phyloP scores from a whole-genome alignment of 1,140 invertebrate genomes.

The Araneus ventricosus region DNA sequence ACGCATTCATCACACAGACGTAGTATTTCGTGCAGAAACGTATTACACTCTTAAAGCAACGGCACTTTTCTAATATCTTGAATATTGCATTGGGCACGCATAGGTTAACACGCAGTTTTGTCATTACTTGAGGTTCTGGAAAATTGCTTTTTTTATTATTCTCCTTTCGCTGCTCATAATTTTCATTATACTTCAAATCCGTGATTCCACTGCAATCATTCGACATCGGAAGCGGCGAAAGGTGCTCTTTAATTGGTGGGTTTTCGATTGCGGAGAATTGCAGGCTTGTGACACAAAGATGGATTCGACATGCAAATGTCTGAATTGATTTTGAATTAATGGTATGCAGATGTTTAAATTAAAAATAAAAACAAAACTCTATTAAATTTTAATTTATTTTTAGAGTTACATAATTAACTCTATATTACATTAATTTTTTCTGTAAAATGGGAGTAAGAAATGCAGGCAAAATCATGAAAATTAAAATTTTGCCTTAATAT shows the following conservation, averaged over 20 bases:
- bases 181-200: slow-evolving; percentile 17
- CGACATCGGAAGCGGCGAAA: neutral
- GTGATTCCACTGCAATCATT: neutral
- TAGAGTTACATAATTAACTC: too few relatives aligned
- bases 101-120: slow-evolving; percentile 37
- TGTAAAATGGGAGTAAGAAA: too few relatives aligned
- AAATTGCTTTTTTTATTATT: neutral
- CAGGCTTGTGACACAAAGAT: too few relatives aligned
- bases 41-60: neutral
- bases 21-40: slow-evolving; percentile 27
- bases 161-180: neutral
- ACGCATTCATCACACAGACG: slow-evolving; percentile 27
- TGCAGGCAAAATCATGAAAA: too few relatives aligned
- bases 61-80: slow-evolving; percentile 29
- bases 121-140: neutral
- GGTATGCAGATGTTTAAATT: too few relatives aligned
- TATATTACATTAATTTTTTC: too few relatives aligned
- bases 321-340: too few relatives aligned
- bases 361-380: too few relatives aligned
- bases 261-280: slow-evolving; percentile 2
- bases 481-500: too few relatives aligned
- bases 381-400: too few relatives aligned
- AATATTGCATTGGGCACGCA: slow-evolving; percentile 44
- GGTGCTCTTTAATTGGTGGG: neutral
- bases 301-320: too few relatives aligned